phyloP scores from a whole-genome alignment of 37 sponge, comb jelly and placozoan species.

The Mnemiopsis leidyi region DNA sequence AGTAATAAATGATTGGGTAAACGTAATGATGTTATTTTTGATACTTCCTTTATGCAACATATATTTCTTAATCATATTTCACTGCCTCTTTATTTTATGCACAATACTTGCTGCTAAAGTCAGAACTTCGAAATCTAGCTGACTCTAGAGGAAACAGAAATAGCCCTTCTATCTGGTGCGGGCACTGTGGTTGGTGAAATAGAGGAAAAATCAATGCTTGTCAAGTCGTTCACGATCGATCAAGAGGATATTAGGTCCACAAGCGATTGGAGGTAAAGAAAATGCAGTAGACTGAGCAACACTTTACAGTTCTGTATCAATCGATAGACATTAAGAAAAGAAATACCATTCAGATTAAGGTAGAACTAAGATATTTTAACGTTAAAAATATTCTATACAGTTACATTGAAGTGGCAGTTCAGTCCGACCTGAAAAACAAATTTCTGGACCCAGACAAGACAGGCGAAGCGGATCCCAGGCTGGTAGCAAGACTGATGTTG shows the following conservation, averaged over 20 bases:
- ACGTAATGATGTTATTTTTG: too few species aligned
- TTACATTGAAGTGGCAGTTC: neutral
- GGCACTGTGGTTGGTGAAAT: neutral
- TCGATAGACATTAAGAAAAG: too few species aligned
- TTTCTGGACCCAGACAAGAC: neutral
- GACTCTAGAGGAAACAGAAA: neutral
- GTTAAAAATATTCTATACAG: too few species aligned
- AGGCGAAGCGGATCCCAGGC: neutral
- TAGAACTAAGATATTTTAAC: too few species aligned
- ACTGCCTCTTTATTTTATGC: too few species aligned
- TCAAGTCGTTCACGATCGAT: neutral
- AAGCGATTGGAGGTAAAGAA: conserved; percentile 3
- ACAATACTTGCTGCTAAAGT: too few species aligned
- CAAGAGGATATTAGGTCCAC: neutral
- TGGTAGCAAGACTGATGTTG: neutral
- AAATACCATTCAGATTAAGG: too few species aligned
- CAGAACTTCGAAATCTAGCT: neutral
- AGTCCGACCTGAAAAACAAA: neutral
- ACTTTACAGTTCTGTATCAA: too few species aligned
- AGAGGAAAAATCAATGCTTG: neutral
- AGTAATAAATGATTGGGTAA: too few species aligned
- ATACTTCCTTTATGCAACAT: too few species aligned
- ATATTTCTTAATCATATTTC: too few species aligned
- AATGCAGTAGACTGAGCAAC: too few species aligned
- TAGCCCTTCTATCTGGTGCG: neutral